These are phyloP conservation scores for Pomacea canaliculata DNA, from an alignment of 2,888 invertebrate genomes.

Conservation along the genomic window DNA sequence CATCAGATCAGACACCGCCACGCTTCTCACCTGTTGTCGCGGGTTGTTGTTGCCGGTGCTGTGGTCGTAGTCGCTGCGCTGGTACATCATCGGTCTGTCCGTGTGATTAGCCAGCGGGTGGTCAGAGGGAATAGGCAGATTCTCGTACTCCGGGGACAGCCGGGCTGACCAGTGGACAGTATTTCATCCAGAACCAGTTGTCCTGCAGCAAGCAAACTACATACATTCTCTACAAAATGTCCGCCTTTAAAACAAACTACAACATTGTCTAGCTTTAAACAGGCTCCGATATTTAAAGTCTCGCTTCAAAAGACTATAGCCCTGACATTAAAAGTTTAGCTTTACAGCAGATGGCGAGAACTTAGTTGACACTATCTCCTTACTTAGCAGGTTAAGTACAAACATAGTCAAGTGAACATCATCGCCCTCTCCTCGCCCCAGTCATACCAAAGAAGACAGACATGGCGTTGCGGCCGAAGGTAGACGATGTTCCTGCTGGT, in stretches of 20 bases:
- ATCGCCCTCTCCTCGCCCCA: too few species aligned
- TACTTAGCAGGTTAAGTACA: too few species aligned
- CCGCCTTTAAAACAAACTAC: too few species aligned
- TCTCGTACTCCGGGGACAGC: conserved; percentile 77
- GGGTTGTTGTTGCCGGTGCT: conserved; percentile 75
- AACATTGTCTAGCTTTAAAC: too few species aligned
- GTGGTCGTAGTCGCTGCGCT: conserved; percentile 73
- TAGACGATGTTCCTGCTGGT: conserved; percentile 67
- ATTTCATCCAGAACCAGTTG: conserved; percentile 78
- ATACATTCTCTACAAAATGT: too few species aligned
- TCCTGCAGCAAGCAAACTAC: conserved; percentile 64
- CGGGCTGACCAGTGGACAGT: conserved; percentile 74
- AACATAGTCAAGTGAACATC: too few species aligned
- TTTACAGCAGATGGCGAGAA: too few species aligned
- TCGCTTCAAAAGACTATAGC: too few species aligned
- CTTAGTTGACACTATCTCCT: too few species aligned
- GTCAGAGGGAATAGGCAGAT: conserved; percentile 72
- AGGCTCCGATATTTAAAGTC: too few species aligned
- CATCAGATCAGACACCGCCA: too few species aligned
- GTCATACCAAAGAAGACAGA: conserved; percentile 75
- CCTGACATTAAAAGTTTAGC: too few species aligned
- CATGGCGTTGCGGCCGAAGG: conserved; percentile 74
- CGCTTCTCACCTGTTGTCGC: conserved; percentile 72
- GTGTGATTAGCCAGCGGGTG: conserved; percentile 33
- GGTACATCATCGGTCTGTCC: conserved; percentile 70